Evolutionary conservation across 1,140 invertebrate species (phyloP).

Genomic region (Ooceraea biroi): DNA sequence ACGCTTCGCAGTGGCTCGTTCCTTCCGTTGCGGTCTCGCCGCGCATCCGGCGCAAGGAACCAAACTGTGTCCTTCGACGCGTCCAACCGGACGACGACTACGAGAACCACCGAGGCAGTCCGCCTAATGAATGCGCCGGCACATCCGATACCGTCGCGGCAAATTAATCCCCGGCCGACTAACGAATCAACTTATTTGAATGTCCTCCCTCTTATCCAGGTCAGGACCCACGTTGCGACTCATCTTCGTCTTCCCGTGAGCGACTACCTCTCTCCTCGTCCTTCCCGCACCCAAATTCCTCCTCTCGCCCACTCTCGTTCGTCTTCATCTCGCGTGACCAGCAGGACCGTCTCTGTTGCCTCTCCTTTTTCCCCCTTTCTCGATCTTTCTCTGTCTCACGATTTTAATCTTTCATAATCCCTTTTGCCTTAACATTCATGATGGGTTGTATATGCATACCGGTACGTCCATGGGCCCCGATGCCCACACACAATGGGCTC

Average conservation of each 20-base stretch:
- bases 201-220: conserved; percentile 40
- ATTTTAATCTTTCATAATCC: conserved; percentile 75
- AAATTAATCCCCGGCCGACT: conserved; percentile 77
- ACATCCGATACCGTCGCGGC: conserved; percentile 75
- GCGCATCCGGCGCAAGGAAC: neutral
- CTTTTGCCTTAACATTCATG: conserved; percentile 44
- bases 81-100: conserved; percentile 12
- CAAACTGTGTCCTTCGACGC: conserved; percentile 24
- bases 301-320: conserved; percentile 17
- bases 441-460: conserved; percentile 27
- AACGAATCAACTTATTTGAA: conserved; percentile 79
- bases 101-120: conserved; percentile 61
- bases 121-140: conserved; percentile 73
- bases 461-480: conserved; percentile 41
- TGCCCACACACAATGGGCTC: conserved; percentile 72
- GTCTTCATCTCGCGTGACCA: conserved; percentile 19
- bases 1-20: neutral
- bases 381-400: conserved; percentile 66
- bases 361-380: conserved; percentile 25
- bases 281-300: conserved; percentile 13
- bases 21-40: too few relatives aligned
- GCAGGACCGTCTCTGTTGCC: neutral
- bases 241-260: conserved; percentile 42
- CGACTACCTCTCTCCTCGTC: neutral
- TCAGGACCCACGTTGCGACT: conserved; percentile 44